Evolutionary conservation across 1,140 invertebrate species (phyloP).

Genomic region (Platorchestia sp.): DNA sequence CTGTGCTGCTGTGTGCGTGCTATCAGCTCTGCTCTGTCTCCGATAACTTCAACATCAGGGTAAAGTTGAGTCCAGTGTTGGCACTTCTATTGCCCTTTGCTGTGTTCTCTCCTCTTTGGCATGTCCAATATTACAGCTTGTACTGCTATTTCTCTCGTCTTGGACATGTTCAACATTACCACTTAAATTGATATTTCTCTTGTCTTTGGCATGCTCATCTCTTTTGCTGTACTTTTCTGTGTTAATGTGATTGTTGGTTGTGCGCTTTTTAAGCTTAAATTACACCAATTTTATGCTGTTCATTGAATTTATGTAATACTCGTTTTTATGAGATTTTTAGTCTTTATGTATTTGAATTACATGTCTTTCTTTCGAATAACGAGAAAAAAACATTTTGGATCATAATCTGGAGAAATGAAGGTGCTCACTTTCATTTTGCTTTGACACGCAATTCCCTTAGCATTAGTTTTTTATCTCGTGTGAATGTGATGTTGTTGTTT

Average conservation of each 20-base stretch:
- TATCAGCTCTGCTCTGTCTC: neutral
- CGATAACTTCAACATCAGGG: neutral
- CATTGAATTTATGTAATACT: neutral
- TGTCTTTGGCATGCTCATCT: neutral
- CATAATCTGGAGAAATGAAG: too few relatives aligned
- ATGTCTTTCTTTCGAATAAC: too few relatives aligned
- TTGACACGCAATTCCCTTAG: too few relatives aligned
- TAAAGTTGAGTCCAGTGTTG: neutral
- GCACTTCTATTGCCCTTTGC: neutral
- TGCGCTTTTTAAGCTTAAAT: neutral
- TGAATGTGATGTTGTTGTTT: too few relatives aligned
- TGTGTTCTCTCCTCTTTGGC: neutral
- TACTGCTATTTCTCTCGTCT: too few relatives aligned
- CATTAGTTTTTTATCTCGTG: too few relatives aligned
- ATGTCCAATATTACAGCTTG: too few relatives aligned
- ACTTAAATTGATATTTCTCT: too few relatives aligned
- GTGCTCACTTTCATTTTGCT: too few relatives aligned
- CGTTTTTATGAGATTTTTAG: neutral
- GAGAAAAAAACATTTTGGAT: too few relatives aligned
- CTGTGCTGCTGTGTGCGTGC: constrained; percentile 31
- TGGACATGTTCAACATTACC: too few relatives aligned
- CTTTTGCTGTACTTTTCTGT: neutral
- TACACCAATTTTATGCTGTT: neutral
- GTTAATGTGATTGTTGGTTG: neutral
- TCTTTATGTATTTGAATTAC: too few relatives aligned